Evolutionary conservation across 2,113 vertebrate genomes (phyloP).

Genomic region (Perognathus longimembris): DNA sequence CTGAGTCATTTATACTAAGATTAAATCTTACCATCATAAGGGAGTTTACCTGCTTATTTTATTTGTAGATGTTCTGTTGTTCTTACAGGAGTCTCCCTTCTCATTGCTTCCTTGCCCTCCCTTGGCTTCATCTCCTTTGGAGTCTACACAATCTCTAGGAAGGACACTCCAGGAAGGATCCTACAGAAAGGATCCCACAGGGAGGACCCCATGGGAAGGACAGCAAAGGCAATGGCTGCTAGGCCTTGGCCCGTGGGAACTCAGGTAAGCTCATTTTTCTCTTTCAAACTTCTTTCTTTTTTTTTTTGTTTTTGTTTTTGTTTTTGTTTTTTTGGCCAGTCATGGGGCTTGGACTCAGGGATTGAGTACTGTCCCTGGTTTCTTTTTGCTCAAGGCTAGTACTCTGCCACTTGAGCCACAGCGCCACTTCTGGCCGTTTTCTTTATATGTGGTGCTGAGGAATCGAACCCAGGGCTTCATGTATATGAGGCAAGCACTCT

Average conservation of each 20-base stretch:
- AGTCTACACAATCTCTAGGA: background rate
- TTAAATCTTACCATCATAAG: conserved; percentile 13
- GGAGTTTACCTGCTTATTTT: conserved; percentile 9
- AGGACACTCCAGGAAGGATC: background rate
- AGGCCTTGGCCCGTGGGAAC: background rate
- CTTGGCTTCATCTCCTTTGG: conserved; percentile 3
- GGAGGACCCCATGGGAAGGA: no score
- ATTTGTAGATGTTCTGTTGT: background rate
- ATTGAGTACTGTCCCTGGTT: no score
- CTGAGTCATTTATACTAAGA: background rate
- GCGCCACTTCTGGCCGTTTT: no score
- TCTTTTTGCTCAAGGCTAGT: no score
- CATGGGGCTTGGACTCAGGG: no score
- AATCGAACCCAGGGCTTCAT: no score
- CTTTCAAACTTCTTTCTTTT: background rate
- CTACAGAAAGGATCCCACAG: no score
- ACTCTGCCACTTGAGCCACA: no score
- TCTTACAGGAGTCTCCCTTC: conserved; percentile 1
- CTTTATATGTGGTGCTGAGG: no score
- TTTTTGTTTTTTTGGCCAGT: no score
- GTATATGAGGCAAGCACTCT: no score
- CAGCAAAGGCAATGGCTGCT: conserved; percentile 22
- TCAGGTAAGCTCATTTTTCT: conserved; percentile 51
- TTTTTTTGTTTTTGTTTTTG: no score
- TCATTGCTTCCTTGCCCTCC: conserved; percentile 1